Conservation (phyloP, 2,888 invertebrate species). For the Ornithoptera alexandrae region DNA sequence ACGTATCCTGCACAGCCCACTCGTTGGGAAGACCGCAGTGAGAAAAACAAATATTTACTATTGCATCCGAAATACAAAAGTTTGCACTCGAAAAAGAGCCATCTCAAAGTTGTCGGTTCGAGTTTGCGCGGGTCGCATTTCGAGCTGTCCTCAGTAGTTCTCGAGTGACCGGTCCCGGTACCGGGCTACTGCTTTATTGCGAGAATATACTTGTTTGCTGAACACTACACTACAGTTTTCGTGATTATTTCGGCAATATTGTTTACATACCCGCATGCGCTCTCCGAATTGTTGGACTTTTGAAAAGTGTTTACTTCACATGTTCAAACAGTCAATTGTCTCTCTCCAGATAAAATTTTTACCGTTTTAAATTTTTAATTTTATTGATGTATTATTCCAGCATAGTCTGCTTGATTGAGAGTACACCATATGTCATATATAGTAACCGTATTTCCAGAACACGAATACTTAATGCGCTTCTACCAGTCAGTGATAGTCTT, state of each 20-base stretch:
- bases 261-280: slow-evolving; percentile 33
- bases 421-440: too few species aligned
- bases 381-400: too few species aligned
- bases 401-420: too few species aligned
- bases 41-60: slow-evolving; percentile 68
- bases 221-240: slow-evolving; percentile 65
- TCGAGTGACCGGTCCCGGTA: slow-evolving; percentile 56
- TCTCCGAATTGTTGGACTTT: slow-evolving; percentile 15
- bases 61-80: slow-evolving; percentile 68
- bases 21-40: slow-evolving; percentile 65
- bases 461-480: neutral
- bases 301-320: slow-evolving; percentile 13
- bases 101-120: slow-evolving; percentile 55
- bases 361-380: too few species aligned
- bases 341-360: neutral
- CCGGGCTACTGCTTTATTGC: slow-evolving; percentile 57
- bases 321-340: slow-evolving; percentile 3
- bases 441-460: too few species aligned
- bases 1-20: slow-evolving; percentile 54
- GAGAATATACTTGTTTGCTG: slow-evolving; percentile 61
- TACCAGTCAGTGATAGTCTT: neutral
- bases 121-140: slow-evolving; percentile 53
- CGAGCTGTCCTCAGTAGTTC: slow-evolving; percentile 57
- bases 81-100: slow-evolving; percentile 63
- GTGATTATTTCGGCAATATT: slow-evolving; percentile 65